Base-by-base conservation (phyloP, 2,113 vertebrate species). In the Isichthys henryi region DNA sequence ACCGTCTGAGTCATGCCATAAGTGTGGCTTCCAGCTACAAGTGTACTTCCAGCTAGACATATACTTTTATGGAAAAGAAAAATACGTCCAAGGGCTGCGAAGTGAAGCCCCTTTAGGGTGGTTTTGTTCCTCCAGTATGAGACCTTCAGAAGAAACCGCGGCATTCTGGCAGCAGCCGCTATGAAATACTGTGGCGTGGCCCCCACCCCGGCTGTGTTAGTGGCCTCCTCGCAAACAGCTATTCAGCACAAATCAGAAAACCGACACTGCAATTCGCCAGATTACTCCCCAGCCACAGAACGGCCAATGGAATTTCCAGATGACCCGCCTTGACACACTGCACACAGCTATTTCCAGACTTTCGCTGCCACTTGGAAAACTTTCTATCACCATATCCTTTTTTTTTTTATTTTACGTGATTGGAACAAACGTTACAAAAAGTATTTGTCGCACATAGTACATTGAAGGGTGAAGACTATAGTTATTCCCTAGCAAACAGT, bases 11-110 rank as follows among this genome's bases (percentile, higher is more conserved):
- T 49, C 58, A 52, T 27, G 89, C 21, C 62, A 31, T 80, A 9
- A 80, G 48, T 77, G 77, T 52, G 13, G 62, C 58, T 53, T 56
- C 89, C 84, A 77, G 85, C 89, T 58, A 77, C 58, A 50, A 87
- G 46, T 87, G 17, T 48, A n/a, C 19, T 83, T 83, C 39, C 35
- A 83, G 19, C 21, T 48, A 84, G 21, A 77, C 86, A 87, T 88
- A 86, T 53, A 90, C 88, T 91, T 93, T 90, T 91, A 92, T 91
- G 91, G 91, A 89, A 45, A 21, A 90, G 82, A 92, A 92, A 92
- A 91, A 90, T 93, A 89, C 85, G 35, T 87, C 88, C 48, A 66
- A 43, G n/a, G 87, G 80, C 82, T 85, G 86, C 0, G 85, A 45
- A 80, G 21, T n/a, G 86, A 89, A 88, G 23, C 84, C 10, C 86